phyloP scores from a whole-genome alignment of 2,797 vertebrate species.

The Myotis myotis region DNA sequence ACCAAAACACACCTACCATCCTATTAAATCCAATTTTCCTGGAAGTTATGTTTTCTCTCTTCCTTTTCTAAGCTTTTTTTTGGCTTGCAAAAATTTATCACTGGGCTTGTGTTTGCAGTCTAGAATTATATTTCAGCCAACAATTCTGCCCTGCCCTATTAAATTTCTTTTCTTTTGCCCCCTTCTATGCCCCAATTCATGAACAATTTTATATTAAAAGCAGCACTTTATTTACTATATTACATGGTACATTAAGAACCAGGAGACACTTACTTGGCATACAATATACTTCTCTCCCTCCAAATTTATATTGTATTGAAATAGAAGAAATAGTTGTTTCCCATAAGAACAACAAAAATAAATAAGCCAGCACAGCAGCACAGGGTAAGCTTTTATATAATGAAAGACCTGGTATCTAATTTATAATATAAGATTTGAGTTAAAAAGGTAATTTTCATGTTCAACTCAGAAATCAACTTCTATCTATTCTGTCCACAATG shows the following conservation, averaged over 20 bases:
- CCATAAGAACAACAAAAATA: neutral
- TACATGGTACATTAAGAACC: neutral
- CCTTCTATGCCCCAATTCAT: neutral
- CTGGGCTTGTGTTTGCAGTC: neutral
- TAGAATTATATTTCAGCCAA: conserved; percentile 12
- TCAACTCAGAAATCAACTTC: conserved; percentile 8
- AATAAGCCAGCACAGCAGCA: neutral
- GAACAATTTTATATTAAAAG: neutral
- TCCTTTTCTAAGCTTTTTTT: neutral
- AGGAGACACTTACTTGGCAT: neutral
- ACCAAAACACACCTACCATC: neutral
- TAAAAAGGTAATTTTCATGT: neutral
- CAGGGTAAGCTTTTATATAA: neutral
- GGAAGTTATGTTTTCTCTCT: neutral
- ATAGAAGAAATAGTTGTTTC: conserved; percentile 1
- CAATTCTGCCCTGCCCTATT: neutral
- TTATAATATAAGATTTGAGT: neutral
- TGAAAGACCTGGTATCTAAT: neutral
- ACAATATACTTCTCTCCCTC: neutral
- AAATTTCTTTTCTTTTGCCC: neutral
- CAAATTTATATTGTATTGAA: conserved; percentile 27
- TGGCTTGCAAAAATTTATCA: neutral
- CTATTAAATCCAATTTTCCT: neutral
- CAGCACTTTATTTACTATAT: conserved; percentile 21
- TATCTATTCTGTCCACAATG: neutral